Evolutionary conservation across 2,113 vertebrate species (phyloP).

Genomic region (Dendropsophus ebraccatus): DNA sequence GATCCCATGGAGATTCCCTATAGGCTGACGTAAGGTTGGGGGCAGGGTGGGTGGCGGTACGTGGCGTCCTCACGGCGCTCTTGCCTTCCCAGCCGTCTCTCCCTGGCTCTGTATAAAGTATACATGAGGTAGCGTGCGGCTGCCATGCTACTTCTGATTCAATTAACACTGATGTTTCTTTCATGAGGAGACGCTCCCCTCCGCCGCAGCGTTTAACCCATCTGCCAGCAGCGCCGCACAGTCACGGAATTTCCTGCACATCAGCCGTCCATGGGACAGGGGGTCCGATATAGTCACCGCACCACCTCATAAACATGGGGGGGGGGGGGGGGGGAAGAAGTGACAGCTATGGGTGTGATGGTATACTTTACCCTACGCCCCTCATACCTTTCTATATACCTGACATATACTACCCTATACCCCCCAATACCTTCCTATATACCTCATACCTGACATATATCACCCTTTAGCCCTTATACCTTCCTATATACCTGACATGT

Average conservation of each 20-base stretch:
- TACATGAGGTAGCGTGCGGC: constrained; percentile 65
- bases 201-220: constrained; percentile 42
- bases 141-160: constrained; percentile 58
- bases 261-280: constrained; percentile 11
- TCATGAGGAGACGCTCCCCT: constrained; percentile 68
- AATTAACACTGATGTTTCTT: constrained; percentile 73
- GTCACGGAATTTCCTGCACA: constrained; percentile 59
- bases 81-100: background rate
- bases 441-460: no score
- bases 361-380: no score
- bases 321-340: fast-evolving
- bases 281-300: background rate
- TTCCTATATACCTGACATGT: no score
- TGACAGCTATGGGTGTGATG: fast-evolving
- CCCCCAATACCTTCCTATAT: no score
- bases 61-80: background rate
- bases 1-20: background rate
- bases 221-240: constrained; percentile 47
- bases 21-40: background rate
- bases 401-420: no score
- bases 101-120: constrained; percentile 64
- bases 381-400: background rate
- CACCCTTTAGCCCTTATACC: no score
- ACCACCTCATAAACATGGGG: background rate
- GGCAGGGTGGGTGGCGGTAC: background rate